These are phyloP conservation scores for Dicentrarchus labrax DNA, from an alignment of 2,113 vertebrate genomes.

Conservation along the genomic window DNA sequence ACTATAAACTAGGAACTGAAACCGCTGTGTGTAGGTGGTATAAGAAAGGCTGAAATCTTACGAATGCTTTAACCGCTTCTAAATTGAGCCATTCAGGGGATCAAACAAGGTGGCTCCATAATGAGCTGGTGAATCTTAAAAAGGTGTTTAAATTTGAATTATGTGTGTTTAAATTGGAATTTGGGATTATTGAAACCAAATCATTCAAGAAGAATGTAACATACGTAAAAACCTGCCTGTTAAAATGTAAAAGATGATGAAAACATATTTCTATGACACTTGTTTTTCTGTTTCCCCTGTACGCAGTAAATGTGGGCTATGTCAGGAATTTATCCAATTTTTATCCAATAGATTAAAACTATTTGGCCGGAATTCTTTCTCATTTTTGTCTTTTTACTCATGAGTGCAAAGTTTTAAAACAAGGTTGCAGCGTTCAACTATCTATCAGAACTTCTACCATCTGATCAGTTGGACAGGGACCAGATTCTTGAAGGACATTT, in stretches of 20 bases:
- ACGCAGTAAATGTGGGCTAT: neutral
- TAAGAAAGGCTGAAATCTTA: neutral
- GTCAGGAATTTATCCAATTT: constrained; percentile 20
- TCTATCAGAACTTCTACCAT: too few species aligned
- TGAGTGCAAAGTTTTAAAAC: constrained; percentile 1
- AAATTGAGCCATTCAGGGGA: neutral
- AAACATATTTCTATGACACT: neutral
- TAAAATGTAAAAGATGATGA: too few species aligned
- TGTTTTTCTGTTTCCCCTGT: neutral
- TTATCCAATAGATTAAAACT: too few species aligned
- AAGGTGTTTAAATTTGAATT: neutral
- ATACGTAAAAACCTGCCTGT: too few species aligned
- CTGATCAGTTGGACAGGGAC: neutral
- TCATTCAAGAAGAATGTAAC: neutral
- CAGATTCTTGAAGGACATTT: constrained; percentile 13
- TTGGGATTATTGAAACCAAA: neutral
- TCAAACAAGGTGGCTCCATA: neutral
- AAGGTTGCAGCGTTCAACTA: neutral
- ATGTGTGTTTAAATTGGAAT: neutral
- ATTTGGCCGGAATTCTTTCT: too few species aligned
- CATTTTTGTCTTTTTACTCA: neutral
- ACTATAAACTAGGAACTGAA: neutral
- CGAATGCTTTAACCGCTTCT: neutral
- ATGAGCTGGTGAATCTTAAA: neutral
- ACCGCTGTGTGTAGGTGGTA: neutral